A percentile compares a stretch with the other conserved stretches of the same genome.
phyloP scores from a whole-genome alignment of 2,888 invertebrate genomes.

The Lysandra coridon region DNA sequence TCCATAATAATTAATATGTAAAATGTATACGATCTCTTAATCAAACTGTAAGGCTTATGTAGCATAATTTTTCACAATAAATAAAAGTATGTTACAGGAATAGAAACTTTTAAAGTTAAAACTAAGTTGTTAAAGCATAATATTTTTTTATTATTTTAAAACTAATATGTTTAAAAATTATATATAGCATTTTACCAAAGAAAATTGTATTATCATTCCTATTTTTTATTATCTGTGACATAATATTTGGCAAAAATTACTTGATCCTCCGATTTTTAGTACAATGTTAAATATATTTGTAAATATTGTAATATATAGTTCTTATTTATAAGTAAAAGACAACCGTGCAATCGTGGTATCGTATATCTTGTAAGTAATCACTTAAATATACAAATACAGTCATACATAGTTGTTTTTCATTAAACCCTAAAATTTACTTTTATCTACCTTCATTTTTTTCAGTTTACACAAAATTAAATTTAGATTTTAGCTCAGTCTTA shows the following conservation, averaged over 20 bases:
- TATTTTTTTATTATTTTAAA: neutral
- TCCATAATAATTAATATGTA: slow-evolving; percentile 36
- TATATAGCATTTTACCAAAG: slow-evolving; percentile 4
- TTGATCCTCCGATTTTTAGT: slow-evolving; percentile 39
- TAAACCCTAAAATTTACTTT: neutral
- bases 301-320: slow-evolving; percentile 44
- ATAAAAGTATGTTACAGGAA: neutral
- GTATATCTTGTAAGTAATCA: slow-evolving; percentile 63
- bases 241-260: neutral
- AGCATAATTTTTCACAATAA: slow-evolving; percentile 25
- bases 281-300: slow-evolving; percentile 46
- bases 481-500: no score
- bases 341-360: slow-evolving; percentile 72
- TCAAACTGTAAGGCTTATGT: slow-evolving; percentile 19
- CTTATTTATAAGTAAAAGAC: slow-evolving; percentile 64
- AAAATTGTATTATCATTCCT: neutral
- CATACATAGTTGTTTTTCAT: slow-evolving; percentile 45
- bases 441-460: neutral
- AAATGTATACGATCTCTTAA: slow-evolving; percentile 40
- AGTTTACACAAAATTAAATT: no score
- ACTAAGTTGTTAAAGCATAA: neutral
- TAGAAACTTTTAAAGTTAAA: neutral
- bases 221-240: neutral
- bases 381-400: slow-evolving; percentile 70
- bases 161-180: neutral